These are phyloP conservation scores for Triplophysa tibetana DNA, from an alignment of 2,113 vertebrate species.

Conservation along the genomic window DNA sequence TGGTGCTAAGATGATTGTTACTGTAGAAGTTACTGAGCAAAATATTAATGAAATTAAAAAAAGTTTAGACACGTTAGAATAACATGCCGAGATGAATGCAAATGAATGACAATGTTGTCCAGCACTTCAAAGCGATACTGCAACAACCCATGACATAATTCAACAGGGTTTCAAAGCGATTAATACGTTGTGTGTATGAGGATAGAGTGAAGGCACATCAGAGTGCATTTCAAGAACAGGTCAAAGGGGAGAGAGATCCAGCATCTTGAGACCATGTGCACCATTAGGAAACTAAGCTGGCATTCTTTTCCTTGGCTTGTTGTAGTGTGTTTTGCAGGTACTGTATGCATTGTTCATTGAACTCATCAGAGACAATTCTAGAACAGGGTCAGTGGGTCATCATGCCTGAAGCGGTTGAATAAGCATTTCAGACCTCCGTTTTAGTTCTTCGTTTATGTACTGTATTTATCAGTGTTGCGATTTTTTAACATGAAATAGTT, in stretches of 20 bases:
- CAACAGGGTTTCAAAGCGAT: conserved; percentile 41
- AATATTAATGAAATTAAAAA: no score
- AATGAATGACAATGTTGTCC: background rate
- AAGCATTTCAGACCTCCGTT: background rate
- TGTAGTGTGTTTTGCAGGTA: conserved; percentile 1
- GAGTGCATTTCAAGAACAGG: conserved; percentile 50
- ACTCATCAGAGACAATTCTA: background rate
- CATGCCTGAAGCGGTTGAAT: conserved; percentile 7
- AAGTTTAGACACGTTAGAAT: no score
- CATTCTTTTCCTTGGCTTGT: conserved; percentile 21
- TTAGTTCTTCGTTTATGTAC: background rate
- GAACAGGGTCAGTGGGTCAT: conserved; percentile 9
- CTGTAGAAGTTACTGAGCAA: no score
- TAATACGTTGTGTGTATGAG: conserved; percentile 25
- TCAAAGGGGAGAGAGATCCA: conserved; percentile 33
- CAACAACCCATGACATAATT: background rate
- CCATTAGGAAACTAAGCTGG: conserved; percentile 5
- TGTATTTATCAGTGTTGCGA: background rate
- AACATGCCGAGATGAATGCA: background rate
- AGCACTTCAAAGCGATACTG: background rate
- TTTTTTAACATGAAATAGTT: background rate
- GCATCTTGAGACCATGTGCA: conserved; percentile 65
- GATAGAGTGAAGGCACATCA: conserved; percentile 21
- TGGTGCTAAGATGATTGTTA: no score
- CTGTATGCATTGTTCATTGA: background rate